Evolutionary conservation across 2,888 invertebrate species (phyloP), one percentile per base, ranked within the genome.

Genomic region (Anthrax anthrax): DNA sequence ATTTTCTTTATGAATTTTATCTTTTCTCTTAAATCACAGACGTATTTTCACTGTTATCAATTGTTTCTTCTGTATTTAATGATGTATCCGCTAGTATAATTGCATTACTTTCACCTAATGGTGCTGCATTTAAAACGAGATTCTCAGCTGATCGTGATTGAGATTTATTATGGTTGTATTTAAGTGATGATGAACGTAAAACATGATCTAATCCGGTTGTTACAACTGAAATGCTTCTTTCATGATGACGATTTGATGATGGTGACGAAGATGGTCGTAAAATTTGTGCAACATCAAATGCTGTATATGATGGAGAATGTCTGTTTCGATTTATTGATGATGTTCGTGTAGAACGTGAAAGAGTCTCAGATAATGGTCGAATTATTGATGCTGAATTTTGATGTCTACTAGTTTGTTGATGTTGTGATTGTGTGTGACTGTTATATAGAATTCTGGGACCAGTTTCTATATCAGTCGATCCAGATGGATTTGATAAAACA

Each of bases 261-360:
- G 55, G 53, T 10, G 58, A 52, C 16, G 58, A 59, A 10, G 63
- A 62, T 10, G 65, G 58, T n/a, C 65, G 57, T 39, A 65, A 46
- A 38, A 65, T 57, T 42, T 61, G 62, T 3, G 64, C 64, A 43
- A 65, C 65, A 57, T 65, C 65, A 46, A 60, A 58, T 4, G 65
- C 64, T 2, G 65, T 64, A 44, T 64, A 63, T 13, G 47, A 46
- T 34, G 47, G 40, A 14, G 32, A 18, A 46, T 43, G 46, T 19
- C 46, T 37, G 19, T 38, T 18, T 23, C 42, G 4, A 16, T 8
- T 37, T 10, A 18, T 39, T 16, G 10, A n/a, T 18, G 43, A 48
- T 17, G 18, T 37, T 13, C 19, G n/a, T 18, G 23, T 50, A 34
- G 36, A 47, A 42, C 43, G 44, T 19, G 29, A 32, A 32, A 32